Conservation (phyloP, 2,888 invertebrate species). For the Caenorhabditis doughertyi region DNA sequence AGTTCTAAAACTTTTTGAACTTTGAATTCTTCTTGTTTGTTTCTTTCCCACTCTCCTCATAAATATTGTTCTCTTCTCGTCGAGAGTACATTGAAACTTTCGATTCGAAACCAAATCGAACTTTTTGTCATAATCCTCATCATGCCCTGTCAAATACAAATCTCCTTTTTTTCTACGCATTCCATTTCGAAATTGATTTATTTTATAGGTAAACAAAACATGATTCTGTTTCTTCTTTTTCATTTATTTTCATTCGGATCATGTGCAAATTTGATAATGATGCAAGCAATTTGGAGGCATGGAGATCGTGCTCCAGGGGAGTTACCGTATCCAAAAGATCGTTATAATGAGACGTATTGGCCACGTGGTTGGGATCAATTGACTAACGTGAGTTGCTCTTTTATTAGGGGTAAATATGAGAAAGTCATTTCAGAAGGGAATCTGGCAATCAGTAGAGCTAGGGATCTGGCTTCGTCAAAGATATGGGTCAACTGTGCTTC, state of each 20-base stretch:
- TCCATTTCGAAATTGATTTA: conserved; percentile 6
- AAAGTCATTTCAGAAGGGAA: conserved; percentile 55
- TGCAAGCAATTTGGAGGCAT: conserved; percentile 88
- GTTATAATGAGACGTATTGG: conserved; percentile 72
- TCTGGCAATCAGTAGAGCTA: conserved; percentile 53
- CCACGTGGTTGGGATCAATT: conserved; percentile 79
- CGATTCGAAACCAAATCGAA: conserved; percentile 1
- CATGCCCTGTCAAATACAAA: no score
- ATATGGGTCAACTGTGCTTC: conserved; percentile 37
- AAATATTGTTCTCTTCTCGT: not conserved
- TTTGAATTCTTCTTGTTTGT: not conserved
- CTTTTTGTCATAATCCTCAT: not conserved
- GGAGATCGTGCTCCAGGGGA: conserved; percentile 90
- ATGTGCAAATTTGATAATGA: conserved; percentile 60
- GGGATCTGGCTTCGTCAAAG: conserved; percentile 55
- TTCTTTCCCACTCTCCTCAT: not conserved
- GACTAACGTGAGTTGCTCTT: conserved; percentile 70
- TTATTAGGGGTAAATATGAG: no score
- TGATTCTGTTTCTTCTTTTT: not conserved
- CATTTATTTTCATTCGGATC: not conserved
- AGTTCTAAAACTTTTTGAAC: not conserved
- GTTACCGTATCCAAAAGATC: conserved; percentile 75
- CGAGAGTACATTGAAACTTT: conserved; percentile 24
- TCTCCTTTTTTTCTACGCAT: no score
- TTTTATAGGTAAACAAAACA: no score